Evolutionary conservation across 2,797 vertebrate species (phyloP).

Genomic region (Catamblyrhynchus diadema): DNA sequence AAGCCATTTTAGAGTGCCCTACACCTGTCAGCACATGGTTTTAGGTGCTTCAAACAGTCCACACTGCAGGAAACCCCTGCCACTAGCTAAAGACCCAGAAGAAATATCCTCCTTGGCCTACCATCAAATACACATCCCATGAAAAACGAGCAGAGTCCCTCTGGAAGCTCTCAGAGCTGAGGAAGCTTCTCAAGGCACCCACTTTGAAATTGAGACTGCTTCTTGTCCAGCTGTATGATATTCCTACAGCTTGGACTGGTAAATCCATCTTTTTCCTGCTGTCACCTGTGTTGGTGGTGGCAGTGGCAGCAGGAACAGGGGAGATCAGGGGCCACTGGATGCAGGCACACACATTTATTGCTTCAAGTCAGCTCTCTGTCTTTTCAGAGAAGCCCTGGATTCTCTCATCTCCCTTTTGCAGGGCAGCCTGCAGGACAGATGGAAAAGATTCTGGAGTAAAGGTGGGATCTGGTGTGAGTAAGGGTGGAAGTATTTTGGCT

Average conservation of each 20-base stretch:
- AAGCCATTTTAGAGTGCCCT: not conserved
- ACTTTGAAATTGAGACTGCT: not conserved
- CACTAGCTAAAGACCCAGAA: not conserved
- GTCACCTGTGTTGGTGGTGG: too few relatives aligned
- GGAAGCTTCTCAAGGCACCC: not conserved
- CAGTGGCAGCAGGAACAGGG: not conserved
- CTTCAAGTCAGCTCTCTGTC: not conserved
- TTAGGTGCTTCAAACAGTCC: not conserved
- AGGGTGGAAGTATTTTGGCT: slow-evolving; percentile 6
- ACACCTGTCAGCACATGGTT: not conserved
- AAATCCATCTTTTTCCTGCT: not conserved
- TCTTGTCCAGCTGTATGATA: not conserved
- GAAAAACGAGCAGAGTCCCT: not conserved
- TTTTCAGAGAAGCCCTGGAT: not conserved
- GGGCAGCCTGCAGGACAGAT: not conserved
- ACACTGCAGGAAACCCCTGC: not conserved
- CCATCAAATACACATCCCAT: not conserved
- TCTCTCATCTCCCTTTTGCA: not conserved
- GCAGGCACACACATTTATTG: not conserved
- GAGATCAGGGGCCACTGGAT: not conserved
- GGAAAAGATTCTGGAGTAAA: not conserved
- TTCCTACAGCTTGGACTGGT: not conserved
- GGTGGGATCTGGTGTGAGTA: slow-evolving; percentile 11
- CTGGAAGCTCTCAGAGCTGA: not conserved
- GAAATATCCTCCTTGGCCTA: not conserved